These are phyloP conservation scores for Tenrec ecaudatus DNA, from an alignment of 2,113 vertebrate genomes.

Conservation along the genomic window DNA sequence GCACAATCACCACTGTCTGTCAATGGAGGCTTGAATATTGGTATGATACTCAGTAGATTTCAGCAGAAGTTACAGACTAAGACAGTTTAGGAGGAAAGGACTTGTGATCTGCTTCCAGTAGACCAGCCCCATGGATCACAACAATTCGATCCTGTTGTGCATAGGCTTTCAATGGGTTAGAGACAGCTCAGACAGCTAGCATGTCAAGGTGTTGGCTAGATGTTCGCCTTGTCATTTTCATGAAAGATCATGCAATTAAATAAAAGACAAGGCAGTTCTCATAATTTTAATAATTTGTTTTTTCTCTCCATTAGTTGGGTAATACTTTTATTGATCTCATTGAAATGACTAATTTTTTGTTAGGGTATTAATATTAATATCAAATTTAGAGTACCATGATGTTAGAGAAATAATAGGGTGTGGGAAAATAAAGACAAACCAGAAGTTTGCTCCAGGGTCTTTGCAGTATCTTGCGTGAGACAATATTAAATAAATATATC, in stretches of 20 bases:
- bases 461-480: not conserved
- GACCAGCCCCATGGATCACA: not conserved
- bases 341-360: conserved; percentile 3
- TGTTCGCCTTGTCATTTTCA: not conserved
- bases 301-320: not conserved
- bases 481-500: not conserved
- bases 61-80: not conserved
- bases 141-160: not conserved
- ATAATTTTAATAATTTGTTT: conserved; percentile 31
- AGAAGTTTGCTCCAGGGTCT: not conserved
- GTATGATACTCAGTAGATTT: not conserved
- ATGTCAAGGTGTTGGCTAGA: not conserved
- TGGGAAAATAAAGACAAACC: not conserved
- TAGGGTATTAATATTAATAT: not conserved
- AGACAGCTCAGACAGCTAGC: not conserved
- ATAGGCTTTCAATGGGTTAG: not conserved
- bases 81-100: not conserved
- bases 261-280: not conserved
- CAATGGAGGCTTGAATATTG: not conserved
- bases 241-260: not conserved
- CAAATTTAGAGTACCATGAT: not conserved
- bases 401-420: not conserved
- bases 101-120: not conserved
- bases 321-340: conserved; percentile 1
- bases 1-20: not conserved